Conservation (phyloP, 2,888 invertebrate genomes). For the Acanthosepion lycidas region DNA sequence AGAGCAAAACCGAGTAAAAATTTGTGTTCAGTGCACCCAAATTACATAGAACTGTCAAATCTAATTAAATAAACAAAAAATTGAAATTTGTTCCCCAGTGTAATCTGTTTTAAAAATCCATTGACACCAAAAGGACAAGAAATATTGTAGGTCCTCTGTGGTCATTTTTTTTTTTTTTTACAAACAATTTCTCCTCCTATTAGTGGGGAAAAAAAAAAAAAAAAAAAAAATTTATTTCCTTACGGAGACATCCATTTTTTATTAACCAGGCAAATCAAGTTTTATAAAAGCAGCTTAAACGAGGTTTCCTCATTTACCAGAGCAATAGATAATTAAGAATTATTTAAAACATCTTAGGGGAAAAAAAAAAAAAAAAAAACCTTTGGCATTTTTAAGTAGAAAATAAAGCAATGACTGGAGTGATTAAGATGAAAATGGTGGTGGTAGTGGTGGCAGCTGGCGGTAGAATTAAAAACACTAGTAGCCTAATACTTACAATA, state of each 20-base stretch:
- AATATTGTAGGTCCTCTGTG: not conserved
- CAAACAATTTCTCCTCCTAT: not conserved
- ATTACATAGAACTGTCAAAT: too few species aligned
- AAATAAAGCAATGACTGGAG: not conserved
- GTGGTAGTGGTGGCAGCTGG: not conserved
- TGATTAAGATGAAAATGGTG: not conserved
- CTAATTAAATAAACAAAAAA: too few species aligned
- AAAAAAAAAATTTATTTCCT: too few species aligned
- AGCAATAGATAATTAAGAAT: not conserved
- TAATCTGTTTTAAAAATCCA: not conserved
- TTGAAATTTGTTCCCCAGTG: too few species aligned
- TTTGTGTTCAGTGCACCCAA: too few species aligned
- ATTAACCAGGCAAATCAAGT: not conserved
- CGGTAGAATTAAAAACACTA: too few species aligned
- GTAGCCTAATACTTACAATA: slow-evolving; percentile 14
- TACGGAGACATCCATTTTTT: not conserved
- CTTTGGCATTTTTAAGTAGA: not conserved
- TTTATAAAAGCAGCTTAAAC: not conserved
- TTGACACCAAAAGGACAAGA: not conserved
- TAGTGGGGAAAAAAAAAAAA: not conserved
- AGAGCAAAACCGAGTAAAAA: too few species aligned
- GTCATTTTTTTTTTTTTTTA: not conserved
- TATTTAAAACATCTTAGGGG: not conserved
- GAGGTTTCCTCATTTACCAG: not conserved
- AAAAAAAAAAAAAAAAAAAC: not conserved